Evolutionary conservation across 1,140 invertebrate genomes (phyloP).

Genomic region (Globodera rostochiensis): DNA sequence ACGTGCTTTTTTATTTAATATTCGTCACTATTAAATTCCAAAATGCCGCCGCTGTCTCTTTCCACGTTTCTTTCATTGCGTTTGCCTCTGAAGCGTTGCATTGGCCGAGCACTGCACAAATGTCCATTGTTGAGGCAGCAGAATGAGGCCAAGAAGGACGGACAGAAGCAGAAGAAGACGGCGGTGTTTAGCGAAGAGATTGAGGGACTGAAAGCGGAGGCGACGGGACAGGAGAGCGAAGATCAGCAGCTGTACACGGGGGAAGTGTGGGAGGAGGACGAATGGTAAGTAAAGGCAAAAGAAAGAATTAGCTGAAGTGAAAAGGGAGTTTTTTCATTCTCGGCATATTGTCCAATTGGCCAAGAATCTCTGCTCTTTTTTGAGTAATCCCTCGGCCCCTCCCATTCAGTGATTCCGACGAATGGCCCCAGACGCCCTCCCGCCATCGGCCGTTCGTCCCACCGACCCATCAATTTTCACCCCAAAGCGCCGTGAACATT

Average conservation of each 20-base stretch:
- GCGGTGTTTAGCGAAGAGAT: too few species aligned
- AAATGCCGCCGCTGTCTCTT: background rate
- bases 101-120: background rate
- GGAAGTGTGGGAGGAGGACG: background rate
- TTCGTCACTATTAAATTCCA: background rate
- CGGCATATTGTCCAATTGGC: too few species aligned
- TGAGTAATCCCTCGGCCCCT: too few species aligned
- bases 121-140: background rate
- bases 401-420: too few species aligned
- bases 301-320: background rate
- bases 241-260: background rate
- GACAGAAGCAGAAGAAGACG: too few species aligned
- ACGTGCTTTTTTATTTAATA: too few species aligned
- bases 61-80: background rate
- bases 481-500: background rate
- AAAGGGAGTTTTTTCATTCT: too few species aligned
- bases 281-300: background rate
- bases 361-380: too few species aligned
- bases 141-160: background rate
- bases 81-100: background rate
- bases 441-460: background rate
- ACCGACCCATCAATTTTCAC: background rate
- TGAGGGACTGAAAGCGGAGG: too few species aligned
- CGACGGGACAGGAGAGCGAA: background rate
- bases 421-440: background rate